Conservation (phyloP, 2,113 vertebrate genomes). For the Triplophysa tibetana region DNA sequence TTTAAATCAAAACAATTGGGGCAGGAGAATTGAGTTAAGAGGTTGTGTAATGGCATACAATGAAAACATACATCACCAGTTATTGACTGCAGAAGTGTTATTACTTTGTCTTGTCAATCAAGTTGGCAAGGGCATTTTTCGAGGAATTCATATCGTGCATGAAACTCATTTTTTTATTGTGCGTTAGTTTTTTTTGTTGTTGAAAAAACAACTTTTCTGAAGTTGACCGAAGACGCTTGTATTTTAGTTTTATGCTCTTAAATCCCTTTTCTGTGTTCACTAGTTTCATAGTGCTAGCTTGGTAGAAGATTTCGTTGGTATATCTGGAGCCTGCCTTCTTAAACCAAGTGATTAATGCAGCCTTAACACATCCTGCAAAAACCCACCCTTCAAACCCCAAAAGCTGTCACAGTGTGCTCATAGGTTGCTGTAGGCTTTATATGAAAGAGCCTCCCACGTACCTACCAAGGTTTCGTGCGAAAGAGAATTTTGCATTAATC, state of each 20-base stretch:
- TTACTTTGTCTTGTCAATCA: slow-evolving; percentile 4
- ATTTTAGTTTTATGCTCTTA: slow-evolving; percentile 15
- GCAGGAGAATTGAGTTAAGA: not conserved
- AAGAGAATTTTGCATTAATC: slow-evolving; percentile 28
- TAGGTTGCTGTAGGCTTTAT: not conserved
- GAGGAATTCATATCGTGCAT: slow-evolving; percentile 16
- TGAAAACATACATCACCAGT: not conserved
- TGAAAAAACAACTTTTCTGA: not conserved
- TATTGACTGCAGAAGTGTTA: slow-evolving; percentile 12
- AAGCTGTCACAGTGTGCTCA: not conserved
- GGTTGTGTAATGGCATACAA: not conserved
- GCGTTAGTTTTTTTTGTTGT: slow-evolving; percentile 4
- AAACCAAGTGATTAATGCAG: slow-evolving; percentile 50
- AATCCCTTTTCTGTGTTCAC: not conserved
- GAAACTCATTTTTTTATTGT: slow-evolving; percentile 21
- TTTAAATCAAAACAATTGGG: not conserved
- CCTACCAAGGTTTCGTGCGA: slow-evolving; percentile 31
- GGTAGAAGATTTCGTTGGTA: slow-evolving; percentile 15
- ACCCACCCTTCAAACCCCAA: not conserved
- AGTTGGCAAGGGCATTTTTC: not conserved
- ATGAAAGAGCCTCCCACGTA: not conserved
- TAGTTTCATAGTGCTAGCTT: slow-evolving; percentile 10
- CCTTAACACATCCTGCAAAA: slow-evolving; percentile 38
- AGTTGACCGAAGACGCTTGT: not conserved
- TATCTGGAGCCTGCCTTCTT: slow-evolving; percentile 36